Conservation (phyloP, 2,888 invertebrate genomes). For the Orthosia gothica region DNA sequence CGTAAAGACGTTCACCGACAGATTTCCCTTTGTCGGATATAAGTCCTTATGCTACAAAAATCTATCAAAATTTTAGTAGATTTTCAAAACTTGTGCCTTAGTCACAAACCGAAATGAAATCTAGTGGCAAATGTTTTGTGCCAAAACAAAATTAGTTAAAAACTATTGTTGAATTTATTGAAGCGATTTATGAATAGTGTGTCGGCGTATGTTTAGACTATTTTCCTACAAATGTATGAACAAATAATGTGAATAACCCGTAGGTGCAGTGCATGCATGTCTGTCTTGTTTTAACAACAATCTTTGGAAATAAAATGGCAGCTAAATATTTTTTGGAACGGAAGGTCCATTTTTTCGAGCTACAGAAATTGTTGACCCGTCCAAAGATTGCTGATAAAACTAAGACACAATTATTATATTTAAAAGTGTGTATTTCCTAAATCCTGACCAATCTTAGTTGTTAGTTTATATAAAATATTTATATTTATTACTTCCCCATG, state of each 20-base stretch:
- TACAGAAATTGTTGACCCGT: neutral
- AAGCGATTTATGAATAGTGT: conserved; percentile 66
- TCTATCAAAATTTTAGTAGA: conserved; percentile 55
- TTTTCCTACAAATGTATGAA: conserved; percentile 73
- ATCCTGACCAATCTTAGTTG: conserved; percentile 89
- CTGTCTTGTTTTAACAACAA: conserved; percentile 52
- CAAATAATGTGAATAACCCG: conserved; percentile 70
- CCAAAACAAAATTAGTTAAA: conserved; percentile 77
- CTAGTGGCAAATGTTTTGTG: conserved; percentile 80
- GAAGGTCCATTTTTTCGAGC: neutral
- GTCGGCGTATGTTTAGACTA: conserved; percentile 62
- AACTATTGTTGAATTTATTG: conserved; percentile 72
- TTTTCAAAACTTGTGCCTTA: conserved; percentile 86
- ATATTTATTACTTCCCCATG: conserved; percentile 89
- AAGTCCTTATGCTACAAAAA: conserved; percentile 19
- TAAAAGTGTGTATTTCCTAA: conserved; percentile 88
- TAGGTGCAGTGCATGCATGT: conserved; percentile 64
- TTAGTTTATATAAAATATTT: conserved; percentile 86
- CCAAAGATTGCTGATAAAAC: conserved; percentile 67
- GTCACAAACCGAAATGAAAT: conserved; percentile 80
- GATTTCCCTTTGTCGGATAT: neutral
- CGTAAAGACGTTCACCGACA: conserved; percentile 10
- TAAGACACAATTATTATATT: conserved; percentile 74
- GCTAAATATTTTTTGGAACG: neutral
- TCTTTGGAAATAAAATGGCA: conserved; percentile 39